Evolutionary conservation across 2,888 invertebrate genomes (phyloP), one percentile per base, ranked within the genome.

Genomic region (Argyra leucocephala): DNA sequence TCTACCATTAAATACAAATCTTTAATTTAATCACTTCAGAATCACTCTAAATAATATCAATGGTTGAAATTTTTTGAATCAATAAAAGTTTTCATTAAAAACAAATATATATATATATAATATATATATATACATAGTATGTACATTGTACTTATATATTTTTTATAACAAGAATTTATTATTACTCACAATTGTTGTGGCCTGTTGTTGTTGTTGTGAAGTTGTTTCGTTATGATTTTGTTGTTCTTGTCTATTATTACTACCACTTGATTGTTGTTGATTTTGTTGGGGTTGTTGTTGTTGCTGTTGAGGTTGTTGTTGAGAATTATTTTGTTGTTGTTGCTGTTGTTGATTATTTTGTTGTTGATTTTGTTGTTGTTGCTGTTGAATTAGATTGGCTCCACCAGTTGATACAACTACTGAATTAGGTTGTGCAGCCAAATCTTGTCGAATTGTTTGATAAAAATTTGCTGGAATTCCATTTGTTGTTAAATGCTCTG

Each of bases 401-500:
- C 70, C 69, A 70, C 68, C 69, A 72, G 66, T 67, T 70, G 37
- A 69, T 74, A 67, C 65, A 69, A 65, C 18, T 69, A 74, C 73
- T 36, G 71, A 72, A 61, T 64, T 68, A 62, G 73, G 70, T 7
- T 76, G 71, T 58, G 73, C 71, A 63, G 73, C 73, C 68, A 64
- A 66, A 71, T 69, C 71, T 70, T 69, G 69, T 64, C 78, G 71
- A 36, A 75, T 75, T 62, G 76, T 72, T 68, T 77, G 78, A 74
- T 79, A 79, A 66, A 79, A 78, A 61, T 69, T 71, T 3, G 71
- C 67, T 57, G 71, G 66, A 64, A 71, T 63, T 67, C 76, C 74
- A 70, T 78, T 79, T 60, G 75, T 75, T 61, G 79, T 78, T 72
- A 79, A 74, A 74, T 78, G 78, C 70, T 79, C 80, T 57, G 80